These are phyloP conservation scores for Gymnarchus niloticus DNA, from an alignment of 2,113 vertebrate species.

Conservation along the genomic window DNA sequence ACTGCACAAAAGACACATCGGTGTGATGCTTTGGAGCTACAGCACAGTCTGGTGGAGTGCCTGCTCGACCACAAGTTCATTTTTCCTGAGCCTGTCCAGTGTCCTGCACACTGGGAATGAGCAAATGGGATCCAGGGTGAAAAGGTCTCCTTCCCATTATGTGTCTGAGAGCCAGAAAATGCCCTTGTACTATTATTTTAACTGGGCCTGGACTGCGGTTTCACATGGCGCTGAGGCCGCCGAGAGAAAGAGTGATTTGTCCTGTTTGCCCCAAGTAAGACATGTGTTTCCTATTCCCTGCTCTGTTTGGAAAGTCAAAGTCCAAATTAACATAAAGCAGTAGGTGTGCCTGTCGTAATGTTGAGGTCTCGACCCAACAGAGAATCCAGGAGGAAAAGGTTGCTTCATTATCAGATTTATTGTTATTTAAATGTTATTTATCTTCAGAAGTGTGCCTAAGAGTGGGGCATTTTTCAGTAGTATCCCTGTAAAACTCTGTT, in stretches of 20 bases:
- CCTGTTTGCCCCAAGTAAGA: conserved; percentile 48
- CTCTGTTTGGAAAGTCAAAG: conserved; percentile 46
- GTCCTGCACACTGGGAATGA: conserved; percentile 9
- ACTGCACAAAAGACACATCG: background rate
- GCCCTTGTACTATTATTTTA: conserved; percentile 45
- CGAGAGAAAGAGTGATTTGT: conserved; percentile 60
- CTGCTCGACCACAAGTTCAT: conserved; percentile 27
- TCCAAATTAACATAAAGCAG: conserved; percentile 69
- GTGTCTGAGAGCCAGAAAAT: conserved; percentile 30
- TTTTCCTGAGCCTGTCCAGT: conserved; percentile 28
- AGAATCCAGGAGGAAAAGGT: conserved; percentile 47
- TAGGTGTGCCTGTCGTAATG: conserved; percentile 59
- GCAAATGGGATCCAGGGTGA: conserved; percentile 28
- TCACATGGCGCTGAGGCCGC: conserved; percentile 37
- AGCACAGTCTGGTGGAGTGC: conserved; percentile 21
- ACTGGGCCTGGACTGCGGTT: conserved; percentile 31
- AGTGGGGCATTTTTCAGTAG: conserved; percentile 50
- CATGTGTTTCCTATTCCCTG: conserved; percentile 70
- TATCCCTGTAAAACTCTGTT: conserved; percentile 25
- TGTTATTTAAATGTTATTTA: conserved; percentile 65
- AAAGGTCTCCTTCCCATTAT: conserved; percentile 35
- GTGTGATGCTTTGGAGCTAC: conserved; percentile 1
- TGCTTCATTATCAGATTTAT: conserved; percentile 59
- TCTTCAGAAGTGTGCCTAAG: conserved; percentile 62
- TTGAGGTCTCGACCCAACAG: conserved; percentile 51